A percentile compares a stretch with the other conserved stretches of the same genome.
Conservation (phyloP, 2,113 vertebrate species). For the Hystrix cristata region DNA sequence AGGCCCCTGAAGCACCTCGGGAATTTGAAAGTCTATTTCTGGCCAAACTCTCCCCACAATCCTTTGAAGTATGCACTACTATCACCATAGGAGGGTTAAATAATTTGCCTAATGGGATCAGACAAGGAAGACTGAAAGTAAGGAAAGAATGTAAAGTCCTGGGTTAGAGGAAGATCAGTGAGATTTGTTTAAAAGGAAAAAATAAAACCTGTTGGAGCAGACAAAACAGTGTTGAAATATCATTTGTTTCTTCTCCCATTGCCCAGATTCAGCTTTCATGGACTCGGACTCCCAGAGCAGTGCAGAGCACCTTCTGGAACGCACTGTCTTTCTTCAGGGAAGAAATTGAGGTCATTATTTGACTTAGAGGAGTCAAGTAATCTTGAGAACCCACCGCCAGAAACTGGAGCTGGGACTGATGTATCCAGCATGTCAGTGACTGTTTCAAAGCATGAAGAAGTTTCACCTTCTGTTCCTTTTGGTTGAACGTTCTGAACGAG, state of each 20-base stretch:
- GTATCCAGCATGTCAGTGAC: not conserved
- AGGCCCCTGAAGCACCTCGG: not conserved
- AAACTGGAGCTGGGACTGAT: not conserved
- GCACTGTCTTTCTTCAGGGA: constrained; percentile 12
- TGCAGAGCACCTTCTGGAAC: not conserved
- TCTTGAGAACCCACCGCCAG: not conserved
- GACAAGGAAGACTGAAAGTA: not conserved
- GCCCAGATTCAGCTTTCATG: not conserved
- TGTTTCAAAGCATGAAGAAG: not conserved
- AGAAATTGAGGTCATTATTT: constrained; percentile 35
- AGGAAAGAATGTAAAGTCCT: constrained; percentile 29
- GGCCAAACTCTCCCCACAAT: not conserved
- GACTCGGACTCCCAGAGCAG: not conserved
- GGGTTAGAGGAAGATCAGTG: not conserved
- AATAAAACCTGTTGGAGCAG: not conserved
- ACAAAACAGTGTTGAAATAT: constrained; percentile 5
- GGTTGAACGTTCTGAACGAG: not conserved
- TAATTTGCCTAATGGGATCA: not conserved
- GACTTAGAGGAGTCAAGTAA: not conserved
- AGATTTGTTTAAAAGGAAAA: not conserved
- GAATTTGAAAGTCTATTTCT: not conserved
- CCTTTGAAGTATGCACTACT: not conserved
- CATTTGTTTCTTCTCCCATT: not conserved
- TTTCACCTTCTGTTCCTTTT: not conserved
- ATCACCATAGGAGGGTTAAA: not conserved